Evolutionary conservation across 2,888 invertebrate species (phyloP), one percentile per base, ranked within the genome.

Genomic region (Omphaloscelis lunosa): DNA sequence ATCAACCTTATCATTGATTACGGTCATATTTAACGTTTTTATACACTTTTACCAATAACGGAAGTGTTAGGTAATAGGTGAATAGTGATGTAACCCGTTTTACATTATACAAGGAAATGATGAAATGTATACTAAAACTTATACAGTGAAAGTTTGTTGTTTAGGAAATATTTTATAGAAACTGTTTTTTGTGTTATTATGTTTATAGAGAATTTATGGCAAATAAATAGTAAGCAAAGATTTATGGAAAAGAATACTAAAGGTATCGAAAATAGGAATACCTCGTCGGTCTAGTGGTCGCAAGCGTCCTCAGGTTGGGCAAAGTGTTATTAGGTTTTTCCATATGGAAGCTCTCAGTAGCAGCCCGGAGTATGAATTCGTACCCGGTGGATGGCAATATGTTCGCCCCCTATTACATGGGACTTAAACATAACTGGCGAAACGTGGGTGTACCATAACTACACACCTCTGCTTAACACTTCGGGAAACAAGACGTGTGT

Each of bases 11-110:
- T 53, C 68, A 84, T 82, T 71, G 72, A 84, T 87, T 85, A 75
- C 45, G 15, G 34, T 58, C 23, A 58, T 51, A 41, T 76, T 61
- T 53, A 59, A 72, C 41, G 61, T 61, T 69, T 75, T 65, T 82
- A 65, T 69, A 72, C 58, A 80, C 73, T 81, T 83, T 78, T 80
- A 84, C 80, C 20, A 72, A 75, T 67, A 73, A 68, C 80, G 80
- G 77, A 83, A 77, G 83, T 84, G 34, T 88, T 88, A 87, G 67
- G 79, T 62, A 88, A 88, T 75, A 80, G 67, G 71, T 66, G 73
- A 75, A 27, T 34, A 45, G 62, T 88, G 77, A 84, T 34, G 79
- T 65, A 87, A 87, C 34, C 2, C 34, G 29, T 71, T 79, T 84
- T 68, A 83, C 34, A 66, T 84, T 75, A 78, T 51, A 77, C 77